Percentiles rank a stretch among this genome's conserved stretches.
These are phyloP conservation scores for Drosophila fungiperda DNA, from an alignment of 2,888 invertebrate species.

Conservation along the genomic window DNA sequence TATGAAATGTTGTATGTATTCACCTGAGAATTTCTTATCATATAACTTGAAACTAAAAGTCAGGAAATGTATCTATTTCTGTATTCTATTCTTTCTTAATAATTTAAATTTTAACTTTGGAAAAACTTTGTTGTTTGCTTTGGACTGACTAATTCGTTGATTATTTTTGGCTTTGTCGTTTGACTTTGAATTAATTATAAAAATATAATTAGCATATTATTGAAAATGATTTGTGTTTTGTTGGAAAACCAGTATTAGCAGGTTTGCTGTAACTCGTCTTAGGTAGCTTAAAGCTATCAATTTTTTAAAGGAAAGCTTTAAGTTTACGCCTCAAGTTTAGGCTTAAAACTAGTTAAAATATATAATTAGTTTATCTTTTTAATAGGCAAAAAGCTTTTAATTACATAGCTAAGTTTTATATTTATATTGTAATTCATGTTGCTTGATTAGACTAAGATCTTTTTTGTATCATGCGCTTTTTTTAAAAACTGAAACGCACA, in stretches of 20 bases:
- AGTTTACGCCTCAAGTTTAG: background rate
- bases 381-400: background rate
- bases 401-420: background rate
- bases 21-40: background rate
- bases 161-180: background rate
- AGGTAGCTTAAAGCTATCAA: background rate
- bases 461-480: no score
- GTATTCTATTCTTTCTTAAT: background rate
- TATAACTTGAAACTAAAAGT: background rate
- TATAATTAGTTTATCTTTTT: background rate
- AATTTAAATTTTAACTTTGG: background rate
- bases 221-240: background rate
- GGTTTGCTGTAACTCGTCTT: background rate
- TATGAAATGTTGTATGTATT: background rate
- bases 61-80: background rate
- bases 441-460: slow-evolving; percentile 1
- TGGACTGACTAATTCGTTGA: background rate
- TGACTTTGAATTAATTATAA: background rate
- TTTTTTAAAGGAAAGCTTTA: background rate
- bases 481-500: background rate
- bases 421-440: no score
- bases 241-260: background rate
- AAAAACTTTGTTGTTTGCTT: background rate
- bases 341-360: background rate
- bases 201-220: background rate